These are phyloP conservation scores for Dynastes grantii DNA, from an alignment of 2,888 invertebrate species.

Conservation along the genomic window DNA sequence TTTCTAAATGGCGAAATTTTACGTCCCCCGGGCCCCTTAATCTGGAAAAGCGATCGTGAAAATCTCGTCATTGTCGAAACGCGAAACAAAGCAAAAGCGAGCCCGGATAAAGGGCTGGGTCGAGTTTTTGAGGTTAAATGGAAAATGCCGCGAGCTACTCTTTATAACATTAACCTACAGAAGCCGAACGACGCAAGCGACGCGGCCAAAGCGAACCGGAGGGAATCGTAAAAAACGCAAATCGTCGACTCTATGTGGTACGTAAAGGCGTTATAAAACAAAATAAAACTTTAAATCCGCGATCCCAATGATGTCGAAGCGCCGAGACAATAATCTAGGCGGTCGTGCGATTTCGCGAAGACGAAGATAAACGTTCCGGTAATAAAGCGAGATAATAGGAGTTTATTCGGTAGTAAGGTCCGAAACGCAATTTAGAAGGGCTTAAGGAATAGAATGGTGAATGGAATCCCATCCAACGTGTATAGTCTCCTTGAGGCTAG, in stretches of 20 bases:
- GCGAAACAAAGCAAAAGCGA: neutral
- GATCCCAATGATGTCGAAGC: neutral
- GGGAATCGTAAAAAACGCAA: constrained; percentile 35
- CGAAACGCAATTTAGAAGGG: constrained; percentile 41
- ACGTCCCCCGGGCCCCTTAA: constrained; percentile 6
- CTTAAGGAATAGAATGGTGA: constrained; percentile 31
- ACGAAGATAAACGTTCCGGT: constrained; percentile 24
- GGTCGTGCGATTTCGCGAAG: constrained; percentile 9
- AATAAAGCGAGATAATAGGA: constrained; percentile 46
- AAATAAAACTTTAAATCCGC: constrained; percentile 47
- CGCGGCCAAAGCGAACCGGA: constrained; percentile 6
- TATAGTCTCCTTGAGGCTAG: neutral
- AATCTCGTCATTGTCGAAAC: constrained; percentile 16
- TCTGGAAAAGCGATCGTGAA: constrained; percentile 31
- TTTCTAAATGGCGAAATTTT: constrained; percentile 23
- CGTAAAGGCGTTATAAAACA: constrained; percentile 48
- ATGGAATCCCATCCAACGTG: constrained; percentile 21
- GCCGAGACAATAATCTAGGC: constrained; percentile 32
- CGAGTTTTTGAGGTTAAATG: constrained; percentile 16
- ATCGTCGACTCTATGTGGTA: constrained; percentile 31
- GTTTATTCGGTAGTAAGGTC: constrained; percentile 46
- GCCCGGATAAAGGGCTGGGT: neutral
- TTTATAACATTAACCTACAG: constrained; percentile 39
- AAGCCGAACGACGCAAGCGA: constrained; percentile 6
- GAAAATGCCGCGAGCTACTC: constrained; percentile 32